These are phyloP conservation scores for Sycophila texana DNA, from an alignment of 2,888 invertebrate genomes.

Conservation along the genomic window DNA sequence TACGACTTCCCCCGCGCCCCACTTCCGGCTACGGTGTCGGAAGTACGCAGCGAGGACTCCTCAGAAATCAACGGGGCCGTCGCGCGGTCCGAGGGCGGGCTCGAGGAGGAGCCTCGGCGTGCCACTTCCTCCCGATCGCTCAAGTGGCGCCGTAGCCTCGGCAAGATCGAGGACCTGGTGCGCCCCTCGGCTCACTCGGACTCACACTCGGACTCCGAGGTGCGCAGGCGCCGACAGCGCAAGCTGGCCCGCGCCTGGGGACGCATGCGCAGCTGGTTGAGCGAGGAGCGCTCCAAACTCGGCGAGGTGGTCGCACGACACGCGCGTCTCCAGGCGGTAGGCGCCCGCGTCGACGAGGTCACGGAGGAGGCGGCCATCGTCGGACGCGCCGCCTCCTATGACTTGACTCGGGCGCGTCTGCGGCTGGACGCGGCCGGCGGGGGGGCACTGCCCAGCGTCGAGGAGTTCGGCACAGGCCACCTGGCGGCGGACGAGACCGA, in stretches of 20 bases:
- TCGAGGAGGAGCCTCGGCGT: background rate
- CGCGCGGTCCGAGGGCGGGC: background rate
- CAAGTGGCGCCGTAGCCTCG: conserved; percentile 54
- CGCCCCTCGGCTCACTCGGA: conserved; percentile 52
- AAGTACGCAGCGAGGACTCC: background rate
- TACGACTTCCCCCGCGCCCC: conserved; percentile 65
- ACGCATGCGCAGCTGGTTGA: conserved; percentile 69
- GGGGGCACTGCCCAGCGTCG: conserved; percentile 60
- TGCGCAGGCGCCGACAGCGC: conserved; percentile 62
- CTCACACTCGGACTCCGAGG: conserved; percentile 66
- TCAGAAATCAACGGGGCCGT: conserved; percentile 48
- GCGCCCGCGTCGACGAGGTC: conserved; percentile 60
- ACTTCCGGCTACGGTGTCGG: conserved; percentile 7
- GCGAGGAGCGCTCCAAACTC: conserved; percentile 68
- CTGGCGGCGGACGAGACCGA: conserved; percentile 44
- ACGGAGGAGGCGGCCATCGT: conserved; percentile 44
- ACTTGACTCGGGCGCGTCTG: conserved; percentile 65
- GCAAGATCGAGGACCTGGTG: conserved; percentile 53
- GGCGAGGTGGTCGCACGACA: conserved; percentile 70
- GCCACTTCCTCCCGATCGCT: conserved; percentile 43
- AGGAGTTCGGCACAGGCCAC: conserved; percentile 67
- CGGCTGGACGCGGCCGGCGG: conserved; percentile 60
- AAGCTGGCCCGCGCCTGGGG: conserved; percentile 69
- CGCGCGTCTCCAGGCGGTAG: conserved; percentile 68
- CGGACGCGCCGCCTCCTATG: conserved; percentile 66